Evolutionary conservation across 2,113 vertebrate genomes (phyloP).

Genomic region (western clawed frog (Xenopus tropicalis)): DNA sequence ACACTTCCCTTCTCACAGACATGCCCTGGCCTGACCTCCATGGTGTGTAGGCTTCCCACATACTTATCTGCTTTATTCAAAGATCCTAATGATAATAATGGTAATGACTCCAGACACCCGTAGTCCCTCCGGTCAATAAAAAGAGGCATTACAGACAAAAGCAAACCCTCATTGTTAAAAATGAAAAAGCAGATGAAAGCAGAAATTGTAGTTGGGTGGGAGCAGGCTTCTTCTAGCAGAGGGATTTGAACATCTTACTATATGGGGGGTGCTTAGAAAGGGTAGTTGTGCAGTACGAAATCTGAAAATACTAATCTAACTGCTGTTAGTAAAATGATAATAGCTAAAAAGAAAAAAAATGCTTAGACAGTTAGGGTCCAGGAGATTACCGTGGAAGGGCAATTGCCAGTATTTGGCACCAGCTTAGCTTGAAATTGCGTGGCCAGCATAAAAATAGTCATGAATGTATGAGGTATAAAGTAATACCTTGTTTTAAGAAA

Average conservation of each 20-base stretch:
- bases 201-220: constrained; percentile 6
- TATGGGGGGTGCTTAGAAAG: no score
- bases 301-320: no score
- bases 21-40: constrained; percentile 34
- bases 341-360: no score
- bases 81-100: constrained; percentile 46
- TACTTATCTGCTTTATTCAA: constrained; percentile 22
- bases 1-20: constrained; percentile 36
- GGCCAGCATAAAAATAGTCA: no score
- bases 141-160: constrained; percentile 39
- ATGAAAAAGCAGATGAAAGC: constrained; percentile 28
- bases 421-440: no score
- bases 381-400: no score
- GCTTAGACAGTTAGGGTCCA: no score
- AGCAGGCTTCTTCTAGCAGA: background rate
- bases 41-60: background rate
- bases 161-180: constrained; percentile 30
- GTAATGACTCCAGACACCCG: constrained; percentile 44
- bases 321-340: no score
- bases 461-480: no score
- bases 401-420: no score
- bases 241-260: background rate
- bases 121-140: constrained; percentile 2
- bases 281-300: no score
- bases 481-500: no score